These are phyloP conservation scores for Sarcophaga carnaria DNA, from an alignment of 2,888 invertebrate genomes.

Conservation along the genomic window DNA sequence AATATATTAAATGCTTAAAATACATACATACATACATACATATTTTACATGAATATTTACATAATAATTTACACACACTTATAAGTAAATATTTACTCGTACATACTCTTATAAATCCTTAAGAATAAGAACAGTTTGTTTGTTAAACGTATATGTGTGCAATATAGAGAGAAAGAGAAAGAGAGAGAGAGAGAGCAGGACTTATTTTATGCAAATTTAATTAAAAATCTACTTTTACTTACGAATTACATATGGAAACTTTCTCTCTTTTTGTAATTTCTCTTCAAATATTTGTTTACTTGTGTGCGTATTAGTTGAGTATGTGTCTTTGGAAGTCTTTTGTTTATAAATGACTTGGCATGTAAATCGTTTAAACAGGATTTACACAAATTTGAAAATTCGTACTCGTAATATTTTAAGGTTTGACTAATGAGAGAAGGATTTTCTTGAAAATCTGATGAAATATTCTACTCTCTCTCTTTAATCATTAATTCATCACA, in stretches of 20 bases:
- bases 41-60: conserved; percentile 11
- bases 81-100: neutral
- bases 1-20: neutral
- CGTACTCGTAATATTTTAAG: neutral
- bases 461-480: too few relatives aligned
- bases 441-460: too few relatives aligned
- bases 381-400: neutral
- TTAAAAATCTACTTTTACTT: conserved; percentile 67
- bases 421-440: neutral
- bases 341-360: neutral
- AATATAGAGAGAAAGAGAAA: neutral
- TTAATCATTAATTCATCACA: too few relatives aligned
- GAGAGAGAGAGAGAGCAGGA: neutral
- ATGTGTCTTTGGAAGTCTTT: neutral
- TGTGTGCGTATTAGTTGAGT: neutral
- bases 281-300: neutral
- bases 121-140: neutral
- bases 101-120: neutral
- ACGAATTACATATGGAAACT: neutral
- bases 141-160: conserved; percentile 6
- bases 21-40: conserved; percentile 29
- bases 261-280: neutral
- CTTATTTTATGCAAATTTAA: conserved; percentile 64
- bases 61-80: neutral
- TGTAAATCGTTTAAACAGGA: neutral